Base-by-base conservation (phyloP, 2,888 invertebrate genomes). In the Digitonthophagus gazella region DNA sequence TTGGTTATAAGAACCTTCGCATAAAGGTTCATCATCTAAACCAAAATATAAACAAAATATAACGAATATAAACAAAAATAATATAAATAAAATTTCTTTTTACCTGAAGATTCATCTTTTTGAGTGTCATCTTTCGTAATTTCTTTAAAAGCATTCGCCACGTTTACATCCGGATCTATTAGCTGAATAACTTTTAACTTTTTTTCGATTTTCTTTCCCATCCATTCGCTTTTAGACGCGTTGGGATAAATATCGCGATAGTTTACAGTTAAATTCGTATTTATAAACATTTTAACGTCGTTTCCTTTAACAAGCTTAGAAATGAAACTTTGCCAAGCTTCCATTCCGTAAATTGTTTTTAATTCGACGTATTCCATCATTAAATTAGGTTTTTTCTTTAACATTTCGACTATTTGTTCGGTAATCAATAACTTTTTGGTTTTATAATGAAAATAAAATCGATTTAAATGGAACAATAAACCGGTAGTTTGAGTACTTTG, bases 391-490 rank as follows among this genome's bases (percentile, higher is more conserved):
- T 86, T 85, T 0, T 82, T 82, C 71, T 87, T 86, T 56, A 91
- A 77, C 65, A 84, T 79, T 22, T 85, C 83, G 1, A 88, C 83
- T 44, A 90, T 83, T 72, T 84, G 81, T 74, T 88, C 86, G 0
- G 87, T 84, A 18, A 88, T 78, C 15, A 84, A 77, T 20, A 86
- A 81, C 58, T 85, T 82, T 74, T 86, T 86, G 6, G 87, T 84
- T 76, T 87, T 86, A 16, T 85, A 83, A 71, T 86, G 84, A 0
- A 83, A 82, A 77, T 85, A 89, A 79, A 91, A 93, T 64, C 89
- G 83, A 1, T 87, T 84, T 65, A 92, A 78, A 74, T 89, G 89
- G n/a, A 91, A 76, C 58, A 91, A 78, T 68, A 84, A 84, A 0
- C 85, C 85, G 44, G 80, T 81, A 64, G 82, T 80, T 71, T 76